Percentiles rank a stretch among this genome's conserved stretches.
These are phyloP conservation scores for Ornithorhynchus anatinus DNA, from an alignment of 2,113 vertebrate species.

Conservation along the genomic window DNA sequence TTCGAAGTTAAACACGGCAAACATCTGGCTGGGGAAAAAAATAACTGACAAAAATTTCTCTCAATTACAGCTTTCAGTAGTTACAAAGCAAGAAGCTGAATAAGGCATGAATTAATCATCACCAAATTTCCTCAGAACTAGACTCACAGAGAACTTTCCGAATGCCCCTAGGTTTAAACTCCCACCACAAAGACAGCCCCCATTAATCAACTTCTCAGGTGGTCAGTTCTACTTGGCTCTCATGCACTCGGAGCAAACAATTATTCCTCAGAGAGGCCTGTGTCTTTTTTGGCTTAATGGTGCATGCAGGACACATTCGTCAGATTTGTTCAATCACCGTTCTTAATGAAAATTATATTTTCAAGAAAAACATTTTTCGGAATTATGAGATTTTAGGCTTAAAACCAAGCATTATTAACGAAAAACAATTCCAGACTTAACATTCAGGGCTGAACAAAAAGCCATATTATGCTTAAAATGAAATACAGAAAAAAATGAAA, in stretches of 20 bases:
- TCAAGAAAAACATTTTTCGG: background rate
- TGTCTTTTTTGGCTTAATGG: background rate
- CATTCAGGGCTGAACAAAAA: too few species aligned
- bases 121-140: background rate
- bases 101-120: background rate
- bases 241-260: background rate
- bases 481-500: too few species aligned
- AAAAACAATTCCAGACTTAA: too few species aligned
- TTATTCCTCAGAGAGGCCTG: background rate
- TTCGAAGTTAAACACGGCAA: background rate
- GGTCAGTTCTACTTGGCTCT: background rate
- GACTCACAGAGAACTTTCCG: background rate
- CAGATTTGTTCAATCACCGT: background rate
- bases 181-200: background rate
- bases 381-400: background rate
- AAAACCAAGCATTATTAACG: background rate
- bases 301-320: background rate
- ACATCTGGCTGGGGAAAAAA: background rate
- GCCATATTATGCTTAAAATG: too few species aligned
- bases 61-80: background rate
- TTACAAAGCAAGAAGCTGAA: constrained; percentile 11
- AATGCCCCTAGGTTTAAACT: background rate
- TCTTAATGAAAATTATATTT: constrained; percentile 1
- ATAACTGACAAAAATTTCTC: background rate
- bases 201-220: background rate